Evolutionary conservation across 2,113 vertebrate species (phyloP).

Genomic region (Macroglossus sobrinus): DNA sequence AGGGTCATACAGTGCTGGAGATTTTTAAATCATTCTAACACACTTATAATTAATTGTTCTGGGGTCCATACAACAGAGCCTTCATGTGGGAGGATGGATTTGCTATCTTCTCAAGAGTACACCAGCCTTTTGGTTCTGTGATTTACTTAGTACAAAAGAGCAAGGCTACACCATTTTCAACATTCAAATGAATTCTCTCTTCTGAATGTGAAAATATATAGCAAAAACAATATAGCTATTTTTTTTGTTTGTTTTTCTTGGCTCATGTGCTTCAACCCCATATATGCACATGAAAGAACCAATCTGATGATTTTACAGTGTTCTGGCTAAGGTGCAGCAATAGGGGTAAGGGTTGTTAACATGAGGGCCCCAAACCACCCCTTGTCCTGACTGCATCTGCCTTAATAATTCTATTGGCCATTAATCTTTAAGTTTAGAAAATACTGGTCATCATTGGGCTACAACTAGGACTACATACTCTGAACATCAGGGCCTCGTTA

Average conservation of each 20-base stretch:
- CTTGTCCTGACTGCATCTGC: neutral
- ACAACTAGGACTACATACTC: neutral
- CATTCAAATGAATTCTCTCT: neutral
- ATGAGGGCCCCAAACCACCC: neutral
- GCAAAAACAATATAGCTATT: neutral
- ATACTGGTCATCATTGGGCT: neutral
- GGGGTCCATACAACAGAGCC: rapidly evolving
- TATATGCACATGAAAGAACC: neutral
- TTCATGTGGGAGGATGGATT: neutral
- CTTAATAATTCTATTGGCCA: neutral
- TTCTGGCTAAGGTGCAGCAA: neutral
- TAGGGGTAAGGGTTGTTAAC: neutral
- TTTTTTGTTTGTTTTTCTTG: neutral
- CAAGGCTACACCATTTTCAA: neutral
- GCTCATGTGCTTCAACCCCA: neutral
- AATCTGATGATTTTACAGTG: neutral
- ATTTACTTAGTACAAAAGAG: neutral
- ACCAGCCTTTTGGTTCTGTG: neutral
- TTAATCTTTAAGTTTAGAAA: neutral
- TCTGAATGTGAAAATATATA: neutral
- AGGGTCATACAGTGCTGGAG: neutral
- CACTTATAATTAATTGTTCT: no score
- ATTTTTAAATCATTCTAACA: neutral
- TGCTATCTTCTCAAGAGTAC: neutral
- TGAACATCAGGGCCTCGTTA: neutral